A percentile compares a stretch with the other conserved stretches of the same genome.
Conservation (phyloP, 2,888 invertebrate species). For the Nemapogon koenigi region DNA sequence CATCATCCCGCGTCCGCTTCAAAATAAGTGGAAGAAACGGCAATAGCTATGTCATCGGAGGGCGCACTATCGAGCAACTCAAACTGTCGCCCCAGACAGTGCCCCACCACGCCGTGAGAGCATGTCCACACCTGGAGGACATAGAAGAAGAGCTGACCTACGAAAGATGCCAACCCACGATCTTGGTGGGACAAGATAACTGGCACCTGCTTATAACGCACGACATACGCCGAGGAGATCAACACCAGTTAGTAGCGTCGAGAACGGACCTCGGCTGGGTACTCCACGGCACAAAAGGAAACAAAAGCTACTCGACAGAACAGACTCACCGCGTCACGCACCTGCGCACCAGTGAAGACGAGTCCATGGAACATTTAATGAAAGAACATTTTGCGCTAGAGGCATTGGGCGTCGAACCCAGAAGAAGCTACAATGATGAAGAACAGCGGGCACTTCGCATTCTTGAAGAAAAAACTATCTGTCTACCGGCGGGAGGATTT, state of each 20-base stretch:
- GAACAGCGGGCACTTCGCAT: background rate
- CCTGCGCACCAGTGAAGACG: too few species aligned
- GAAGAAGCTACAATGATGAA: background rate
- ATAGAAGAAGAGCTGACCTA: constrained; percentile 8
- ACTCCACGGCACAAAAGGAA: too few species aligned
- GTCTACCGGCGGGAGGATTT: constrained; percentile 9
- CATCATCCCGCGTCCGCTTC: background rate
- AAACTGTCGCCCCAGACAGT: constrained; percentile 5
- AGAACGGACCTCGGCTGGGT: constrained; percentile 11
- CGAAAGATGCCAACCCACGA: constrained; percentile 6
- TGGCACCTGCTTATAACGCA: constrained; percentile 9
- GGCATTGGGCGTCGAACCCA: background rate
- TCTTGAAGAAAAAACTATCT: background rate
- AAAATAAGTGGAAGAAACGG: background rate
- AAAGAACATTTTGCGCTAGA: constrained; percentile 1
- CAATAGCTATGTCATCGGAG: too few species aligned
- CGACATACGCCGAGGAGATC: constrained; percentile 4
- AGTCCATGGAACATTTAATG: too few species aligned
- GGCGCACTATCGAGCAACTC: constrained; percentile 1
- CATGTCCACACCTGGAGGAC: constrained; percentile 11
- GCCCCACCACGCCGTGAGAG: background rate
- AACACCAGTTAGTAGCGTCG: constrained; percentile 11
- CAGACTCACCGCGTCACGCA: too few species aligned
- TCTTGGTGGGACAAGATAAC: constrained; percentile 13
- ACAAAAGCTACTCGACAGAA: too few species aligned